A percentile compares a stretch with the other conserved stretches of the same genome.
phyloP scores from a whole-genome alignment of 2,113 vertebrate genomes.

The Vidua macroura region DNA sequence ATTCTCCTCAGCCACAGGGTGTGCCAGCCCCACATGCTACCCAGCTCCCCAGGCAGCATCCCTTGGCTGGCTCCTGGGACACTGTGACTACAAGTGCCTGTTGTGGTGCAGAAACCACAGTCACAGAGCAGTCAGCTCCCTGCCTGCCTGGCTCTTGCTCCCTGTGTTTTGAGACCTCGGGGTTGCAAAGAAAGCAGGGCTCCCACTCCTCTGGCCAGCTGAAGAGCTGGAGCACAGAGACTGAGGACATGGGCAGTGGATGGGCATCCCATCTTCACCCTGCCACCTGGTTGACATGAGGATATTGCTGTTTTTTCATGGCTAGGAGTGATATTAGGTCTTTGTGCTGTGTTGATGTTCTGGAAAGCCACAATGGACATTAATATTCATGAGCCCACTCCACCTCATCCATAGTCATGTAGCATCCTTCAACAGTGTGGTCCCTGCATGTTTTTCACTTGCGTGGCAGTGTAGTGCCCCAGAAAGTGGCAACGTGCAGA shows the following conservation, averaged over 20 bases:
- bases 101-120: accelerated
- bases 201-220: background rate
- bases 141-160: background rate
- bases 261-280: background rate
- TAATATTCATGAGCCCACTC: conserved; percentile 69
- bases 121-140: background rate
- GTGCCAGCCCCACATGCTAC: background rate
- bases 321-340: conserved; percentile 64
- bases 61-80: background rate
- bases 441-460: background rate
- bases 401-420: conserved; percentile 61
- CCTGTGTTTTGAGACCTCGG: accelerated
- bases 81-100: accelerated
- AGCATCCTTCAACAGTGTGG: background rate
- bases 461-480: background rate
- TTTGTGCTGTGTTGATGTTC: conserved; percentile 43
- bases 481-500: background rate
- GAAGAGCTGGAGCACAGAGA: background rate
- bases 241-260: background rate
- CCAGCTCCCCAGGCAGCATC: background rate
- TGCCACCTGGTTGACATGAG: background rate
- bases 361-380: conserved; percentile 63
- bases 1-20: accelerated
- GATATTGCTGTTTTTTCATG: background rate
- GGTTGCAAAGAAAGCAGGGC: background rate